Conservation (phyloP, 2,888 invertebrate species). For the Malacosoma neustria region DNA sequence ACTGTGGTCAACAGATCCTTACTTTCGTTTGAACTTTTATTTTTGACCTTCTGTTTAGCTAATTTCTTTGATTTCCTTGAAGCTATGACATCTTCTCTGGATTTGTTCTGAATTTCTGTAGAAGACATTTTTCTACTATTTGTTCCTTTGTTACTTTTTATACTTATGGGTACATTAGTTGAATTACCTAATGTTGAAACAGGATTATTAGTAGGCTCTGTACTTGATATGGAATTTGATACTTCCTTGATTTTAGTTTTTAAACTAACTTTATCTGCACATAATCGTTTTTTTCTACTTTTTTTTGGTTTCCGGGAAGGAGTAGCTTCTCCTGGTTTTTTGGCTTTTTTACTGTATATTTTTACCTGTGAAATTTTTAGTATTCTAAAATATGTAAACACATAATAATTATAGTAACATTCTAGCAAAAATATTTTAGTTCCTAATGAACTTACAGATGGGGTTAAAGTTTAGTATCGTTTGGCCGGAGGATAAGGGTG, state of each 20-base stretch:
- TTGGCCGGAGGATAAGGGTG: too few relatives aligned
- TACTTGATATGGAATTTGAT: background rate
- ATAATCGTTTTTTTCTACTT: background rate
- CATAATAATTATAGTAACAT: too few relatives aligned
- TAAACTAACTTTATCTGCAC: background rate
- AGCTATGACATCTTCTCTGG: slow-evolving; percentile 47
- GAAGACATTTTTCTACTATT: slow-evolving; percentile 33
- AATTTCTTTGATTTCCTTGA: slow-evolving; percentile 60
- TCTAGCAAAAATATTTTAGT: too few relatives aligned
- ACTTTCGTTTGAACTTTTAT: slow-evolving; percentile 19
- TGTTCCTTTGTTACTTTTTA: slow-evolving; percentile 10
- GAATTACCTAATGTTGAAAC: background rate
- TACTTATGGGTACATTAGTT: slow-evolving; percentile 3
- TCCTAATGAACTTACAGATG: too few relatives aligned
- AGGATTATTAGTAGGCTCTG: background rate
- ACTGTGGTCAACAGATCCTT: slow-evolving; percentile 3
- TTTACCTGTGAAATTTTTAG: too few relatives aligned
- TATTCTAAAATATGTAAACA: too few relatives aligned
- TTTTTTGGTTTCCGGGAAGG: background rate
- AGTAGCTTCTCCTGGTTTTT: background rate
- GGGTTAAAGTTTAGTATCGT: too few relatives aligned
- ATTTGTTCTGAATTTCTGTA: slow-evolving; percentile 26
- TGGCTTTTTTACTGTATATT: background rate
- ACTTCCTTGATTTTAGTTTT: background rate
- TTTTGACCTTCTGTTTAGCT: slow-evolving; percentile 46